A percentile compares a stretch with the other conserved stretches of the same genome.
Evolutionary conservation across 2,113 vertebrate species (phyloP).

Genomic region (Copsychus sechellarum): DNA sequence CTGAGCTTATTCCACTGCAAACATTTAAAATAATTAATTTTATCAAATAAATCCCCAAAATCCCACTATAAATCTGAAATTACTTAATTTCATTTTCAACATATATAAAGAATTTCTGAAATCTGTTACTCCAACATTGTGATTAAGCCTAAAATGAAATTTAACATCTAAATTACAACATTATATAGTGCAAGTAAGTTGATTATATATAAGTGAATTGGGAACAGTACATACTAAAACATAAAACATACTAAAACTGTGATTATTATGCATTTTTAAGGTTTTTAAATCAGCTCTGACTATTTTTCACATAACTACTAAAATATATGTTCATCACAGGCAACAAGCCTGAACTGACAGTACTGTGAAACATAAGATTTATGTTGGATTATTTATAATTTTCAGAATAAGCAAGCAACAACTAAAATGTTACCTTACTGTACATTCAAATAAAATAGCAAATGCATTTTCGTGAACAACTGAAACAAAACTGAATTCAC

Average conservation of each 20-base stretch:
- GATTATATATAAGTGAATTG: not conserved
- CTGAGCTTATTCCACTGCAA: not conserved
- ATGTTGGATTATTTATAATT: not conserved
- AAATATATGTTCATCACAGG: not conserved
- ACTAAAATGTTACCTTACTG: not conserved
- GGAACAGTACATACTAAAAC: not conserved
- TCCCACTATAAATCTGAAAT: not conserved
- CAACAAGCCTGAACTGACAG: not conserved
- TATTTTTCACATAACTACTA: not conserved
- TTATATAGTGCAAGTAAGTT: not conserved
- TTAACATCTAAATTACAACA: not conserved
- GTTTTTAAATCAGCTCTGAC: not conserved
- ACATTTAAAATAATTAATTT: not conserved
- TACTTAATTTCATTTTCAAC: not conserved
- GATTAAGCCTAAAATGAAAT: not conserved
- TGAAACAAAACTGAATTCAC: not conserved
- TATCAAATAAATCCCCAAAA: not conserved
- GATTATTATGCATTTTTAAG: not conserved
- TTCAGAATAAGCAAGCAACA: not conserved
- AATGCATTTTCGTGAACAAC: not conserved
- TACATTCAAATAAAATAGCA: not conserved
- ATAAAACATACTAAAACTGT: not conserved
- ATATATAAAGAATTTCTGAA: not conserved
- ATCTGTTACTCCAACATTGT: not conserved
- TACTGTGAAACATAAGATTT: not conserved